Conservation (phyloP, 2,113 vertebrate genomes). For the Lutjanus erythropterus region DNA sequence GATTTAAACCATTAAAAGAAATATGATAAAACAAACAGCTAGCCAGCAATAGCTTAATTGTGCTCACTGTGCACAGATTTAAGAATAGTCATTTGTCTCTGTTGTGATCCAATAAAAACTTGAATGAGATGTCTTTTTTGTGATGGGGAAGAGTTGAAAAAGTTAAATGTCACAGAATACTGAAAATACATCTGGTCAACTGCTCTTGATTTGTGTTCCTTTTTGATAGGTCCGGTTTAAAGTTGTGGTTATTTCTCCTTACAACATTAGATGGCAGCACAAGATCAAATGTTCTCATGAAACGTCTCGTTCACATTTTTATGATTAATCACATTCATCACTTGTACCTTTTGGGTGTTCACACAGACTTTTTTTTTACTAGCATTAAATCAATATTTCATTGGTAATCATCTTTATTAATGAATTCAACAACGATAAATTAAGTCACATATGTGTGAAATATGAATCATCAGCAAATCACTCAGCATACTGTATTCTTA, state of each 20-base stretch:
- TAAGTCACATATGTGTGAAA: too few species aligned
- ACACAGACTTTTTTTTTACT: neutral
- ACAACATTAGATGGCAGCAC: conserved; percentile 50
- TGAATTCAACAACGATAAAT: too few species aligned
- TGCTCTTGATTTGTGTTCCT: too few species aligned
- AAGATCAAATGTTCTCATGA: conserved; percentile 9
- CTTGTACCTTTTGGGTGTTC: neutral
- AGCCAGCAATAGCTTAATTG: too few species aligned
- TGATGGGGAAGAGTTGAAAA: neutral
- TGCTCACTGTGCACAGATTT: neutral
- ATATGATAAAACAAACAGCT: too few species aligned
- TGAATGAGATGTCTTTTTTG: neutral
- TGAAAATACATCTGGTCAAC: neutral
- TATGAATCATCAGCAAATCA: too few species aligned
- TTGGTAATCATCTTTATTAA: neutral
- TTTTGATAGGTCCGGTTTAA: too few species aligned
- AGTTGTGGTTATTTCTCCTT: conserved; percentile 8
- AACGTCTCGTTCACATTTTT: neutral
- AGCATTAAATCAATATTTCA: neutral
- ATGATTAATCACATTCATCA: too few species aligned
- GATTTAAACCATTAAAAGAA: too few species aligned
- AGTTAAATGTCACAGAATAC: neutral
- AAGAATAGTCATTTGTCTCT: neutral
- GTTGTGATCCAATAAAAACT: neutral
- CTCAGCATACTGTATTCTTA: too few species aligned